Base-by-base conservation (phyloP, 2,888 invertebrate genomes). In the Leistus spinibarbis region DNA sequence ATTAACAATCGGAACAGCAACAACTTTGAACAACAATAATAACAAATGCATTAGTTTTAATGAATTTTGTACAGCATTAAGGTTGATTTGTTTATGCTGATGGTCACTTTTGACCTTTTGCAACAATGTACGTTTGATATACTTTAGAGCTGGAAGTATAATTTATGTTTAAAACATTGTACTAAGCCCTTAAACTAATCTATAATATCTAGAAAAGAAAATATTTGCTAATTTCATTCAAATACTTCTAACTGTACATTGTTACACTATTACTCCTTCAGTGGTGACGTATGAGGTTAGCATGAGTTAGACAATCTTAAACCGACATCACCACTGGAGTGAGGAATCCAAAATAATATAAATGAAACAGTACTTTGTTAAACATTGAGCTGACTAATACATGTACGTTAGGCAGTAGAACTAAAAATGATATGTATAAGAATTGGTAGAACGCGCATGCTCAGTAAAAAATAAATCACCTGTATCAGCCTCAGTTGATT, bases 401-500 rank as follows among this genome's bases (percentile, higher is more conserved):
- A 60, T 10, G 10, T 60, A 60, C 60, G 60, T 60, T 60, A 60
- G 60, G 60, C 60, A 20, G 7, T 40, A 40, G 60, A 60, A 60
- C 60, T 60, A 3, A 20, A 22, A 60, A 60, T 17, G 19, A 20
- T 19, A 60, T 3, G 10, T 20, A 13, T 60, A 40, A 40, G 5
- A 13, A 40, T 10, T 13, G 7, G 10, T 1, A 40, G 13, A 40
- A 40, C 40, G 40, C 40, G 40, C 40, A 40, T 40, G 40, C 40
- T 40, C 40, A 10, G 7, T 5, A 16, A 54, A 54, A 13, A 5
- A 54, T 3, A 16, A 19, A 22, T 88, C 87, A 92, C 92, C 91
- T 86, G 89, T 90, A 84, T 92, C 92, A 82, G 91, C 84, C 80
- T 86, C 85, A 65, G 84, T 84, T n/a, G 83, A 81, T 69, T 86